Evolutionary conservation across 2,888 invertebrate species (phyloP).

Genomic region (Pyralis farinalis): DNA sequence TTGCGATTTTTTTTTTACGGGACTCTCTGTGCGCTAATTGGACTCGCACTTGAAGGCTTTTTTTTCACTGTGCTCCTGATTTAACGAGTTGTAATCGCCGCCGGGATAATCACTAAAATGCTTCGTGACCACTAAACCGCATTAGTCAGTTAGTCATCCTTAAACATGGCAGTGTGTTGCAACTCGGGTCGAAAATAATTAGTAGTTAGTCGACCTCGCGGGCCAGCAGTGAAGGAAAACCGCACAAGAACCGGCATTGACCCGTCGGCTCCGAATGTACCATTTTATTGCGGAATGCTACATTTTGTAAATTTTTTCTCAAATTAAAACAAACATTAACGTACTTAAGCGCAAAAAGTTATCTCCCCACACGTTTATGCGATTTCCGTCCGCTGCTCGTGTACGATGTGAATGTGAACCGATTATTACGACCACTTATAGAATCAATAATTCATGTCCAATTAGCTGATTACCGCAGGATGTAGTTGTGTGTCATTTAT

Average conservation of each 20-base stretch:
- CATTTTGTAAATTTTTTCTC: constrained; percentile 23
- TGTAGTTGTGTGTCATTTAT: constrained; percentile 39
- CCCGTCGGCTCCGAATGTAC: constrained; percentile 30
- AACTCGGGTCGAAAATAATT: constrained; percentile 65
- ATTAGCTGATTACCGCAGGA: constrained; percentile 62
- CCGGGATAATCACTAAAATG: constrained; percentile 36
- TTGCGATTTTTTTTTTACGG: neutral
- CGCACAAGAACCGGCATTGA: constrained; percentile 62
- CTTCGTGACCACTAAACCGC: constrained; percentile 53
- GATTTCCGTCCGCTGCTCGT: constrained; percentile 37
- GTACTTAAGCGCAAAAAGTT: constrained; percentile 31
- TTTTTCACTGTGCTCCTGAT: neutral
- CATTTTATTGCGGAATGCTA: constrained; percentile 20
- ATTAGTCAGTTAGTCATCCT: constrained; percentile 50
- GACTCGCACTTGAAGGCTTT: too few species aligned
- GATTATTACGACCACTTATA: constrained; percentile 46
- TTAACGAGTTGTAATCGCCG: constrained; percentile 5
- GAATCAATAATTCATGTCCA: constrained; percentile 65
- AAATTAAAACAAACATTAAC: constrained; percentile 26
- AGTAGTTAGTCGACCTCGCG: constrained; percentile 65
- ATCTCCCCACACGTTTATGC: constrained; percentile 28
- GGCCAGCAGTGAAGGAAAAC: constrained; percentile 51
- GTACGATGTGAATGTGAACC: constrained; percentile 25
- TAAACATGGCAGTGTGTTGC: constrained; percentile 47
- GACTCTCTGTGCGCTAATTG: too few species aligned